Evolutionary conservation across 2,113 vertebrate species (phyloP).

Genomic region (Heptranchias perlo): DNA sequence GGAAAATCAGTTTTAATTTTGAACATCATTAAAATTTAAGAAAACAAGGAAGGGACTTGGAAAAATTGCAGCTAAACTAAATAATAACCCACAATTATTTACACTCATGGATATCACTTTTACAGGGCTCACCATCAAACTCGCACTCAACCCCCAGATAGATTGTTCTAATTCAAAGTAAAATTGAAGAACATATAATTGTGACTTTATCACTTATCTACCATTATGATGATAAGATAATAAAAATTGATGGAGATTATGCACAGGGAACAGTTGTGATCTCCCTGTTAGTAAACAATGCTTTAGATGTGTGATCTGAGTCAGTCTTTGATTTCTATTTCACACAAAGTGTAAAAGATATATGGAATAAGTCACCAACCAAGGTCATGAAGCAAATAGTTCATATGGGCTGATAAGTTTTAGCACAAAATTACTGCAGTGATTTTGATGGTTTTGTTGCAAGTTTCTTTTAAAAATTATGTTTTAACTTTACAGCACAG

Average conservation of each 20-base stretch:
- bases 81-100: background rate
- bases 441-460: background rate
- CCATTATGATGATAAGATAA: background rate
- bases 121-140: background rate
- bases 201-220: background rate
- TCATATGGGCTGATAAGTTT: background rate
- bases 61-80: background rate
- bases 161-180: background rate
- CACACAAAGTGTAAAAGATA: background rate
- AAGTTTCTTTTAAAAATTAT: background rate
- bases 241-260: background rate
- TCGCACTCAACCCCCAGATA: background rate
- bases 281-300: background rate
- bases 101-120: background rate
- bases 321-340: background rate
- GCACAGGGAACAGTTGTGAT: background rate
- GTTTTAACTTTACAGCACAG: constrained; percentile 65
- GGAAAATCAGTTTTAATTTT: too few relatives aligned
- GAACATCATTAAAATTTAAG: too few relatives aligned
- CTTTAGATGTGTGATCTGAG: background rate
- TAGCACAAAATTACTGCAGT: background rate
- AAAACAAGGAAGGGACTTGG: too few relatives aligned
- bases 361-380: background rate
- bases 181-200: background rate
- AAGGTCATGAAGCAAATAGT: background rate